Base-by-base conservation (phyloP, 35 echinoderm and acorn worm species). In the Patiria miniata region DNA sequence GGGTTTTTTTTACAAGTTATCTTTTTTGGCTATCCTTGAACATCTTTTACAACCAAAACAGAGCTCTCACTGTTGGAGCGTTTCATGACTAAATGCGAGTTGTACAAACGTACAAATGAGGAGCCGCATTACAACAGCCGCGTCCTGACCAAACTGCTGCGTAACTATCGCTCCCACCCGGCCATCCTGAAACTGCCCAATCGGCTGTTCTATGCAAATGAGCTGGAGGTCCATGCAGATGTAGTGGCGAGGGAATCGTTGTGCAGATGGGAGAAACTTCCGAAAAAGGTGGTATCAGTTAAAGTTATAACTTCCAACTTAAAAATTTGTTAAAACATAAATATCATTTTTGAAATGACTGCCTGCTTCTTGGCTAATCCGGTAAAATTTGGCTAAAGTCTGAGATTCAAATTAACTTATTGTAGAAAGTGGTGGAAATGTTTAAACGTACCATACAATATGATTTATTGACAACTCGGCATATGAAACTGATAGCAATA, bases 151-250 rank as follows among this genome's bases (percentile, higher is more conserved):
- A 97, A 97, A 44, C 87, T 97, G 39, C 61, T 97, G 1, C 68
- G 61, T 40, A 97, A 97, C 83, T 97, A 97, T 42, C 95, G 95
- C 8, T 90, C 87, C 39, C 95, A 97, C 39, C 95, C 91, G 2
- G 81, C 33, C 51, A 93, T 97, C 85, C 80, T 97, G 14, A 47
- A 79, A 18, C 68, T 90, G 42, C 95, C 95, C 10, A 97, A 97
- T 33, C 9, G 90, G 81, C 81, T 97, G 83, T 97, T 97, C 81
- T 97, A 97, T 51, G 91, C 93, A 21, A 21, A 81, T 51, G 95
- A 97, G 81, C 83, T 97, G 37, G 15, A 84, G 65, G 80, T 85
- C 0, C 51, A 21, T 80, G 95, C 95, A 6, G 91, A 97, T 79
- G 79, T 93, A 55, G 37, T 87, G 8, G 61, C 85, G n/a, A 47